A percentile compares a stretch with the other conserved stretches of the same genome.
Evolutionary conservation across 2,797 vertebrate species (phyloP).

Genomic region (Discoglossus pictus): DNA sequence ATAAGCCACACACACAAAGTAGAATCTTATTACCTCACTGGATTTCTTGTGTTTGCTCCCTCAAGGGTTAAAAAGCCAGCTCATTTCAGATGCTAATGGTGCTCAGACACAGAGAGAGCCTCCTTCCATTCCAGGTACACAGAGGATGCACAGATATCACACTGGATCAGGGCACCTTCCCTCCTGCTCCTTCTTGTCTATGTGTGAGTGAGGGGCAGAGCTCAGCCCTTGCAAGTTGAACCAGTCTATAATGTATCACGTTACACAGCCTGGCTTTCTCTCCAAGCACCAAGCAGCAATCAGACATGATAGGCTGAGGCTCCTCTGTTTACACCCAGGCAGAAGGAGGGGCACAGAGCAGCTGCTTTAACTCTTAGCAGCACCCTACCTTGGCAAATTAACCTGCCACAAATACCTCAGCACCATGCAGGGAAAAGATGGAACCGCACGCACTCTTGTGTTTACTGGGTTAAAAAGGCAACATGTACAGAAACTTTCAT

Average conservation of each 20-base stretch:
- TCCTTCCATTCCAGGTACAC: constrained; percentile 56
- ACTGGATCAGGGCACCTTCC: constrained; percentile 54
- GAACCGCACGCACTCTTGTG: too few relatives aligned
- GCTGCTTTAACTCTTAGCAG: constrained; percentile 66
- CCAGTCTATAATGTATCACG: constrained; percentile 78
- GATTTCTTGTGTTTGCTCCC: constrained; percentile 57
- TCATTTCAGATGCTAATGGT: constrained; percentile 64
- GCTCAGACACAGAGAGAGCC: constrained; percentile 62
- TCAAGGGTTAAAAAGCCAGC: constrained; percentile 72
- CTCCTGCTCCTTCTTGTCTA: constrained; percentile 64
- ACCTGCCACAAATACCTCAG: too few relatives aligned
- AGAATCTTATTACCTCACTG: constrained; percentile 62
- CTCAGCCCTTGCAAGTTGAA: constrained; percentile 73
- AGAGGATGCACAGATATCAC: constrained; percentile 50
- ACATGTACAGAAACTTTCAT: too few relatives aligned
- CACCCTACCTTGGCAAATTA: constrained; percentile 1
- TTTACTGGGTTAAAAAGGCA: too few relatives aligned
- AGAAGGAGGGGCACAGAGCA: constrained; percentile 62
- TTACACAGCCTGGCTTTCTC: constrained; percentile 78
- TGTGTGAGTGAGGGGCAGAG: constrained; percentile 70
- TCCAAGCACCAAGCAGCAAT: constrained; percentile 68
- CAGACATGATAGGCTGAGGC: constrained; percentile 86
- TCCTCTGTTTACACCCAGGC: constrained; percentile 73
- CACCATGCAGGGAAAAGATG: too few relatives aligned
- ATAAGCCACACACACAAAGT: constrained; percentile 59